Conservation (phyloP, 2,113 vertebrate genomes). For the Haplochromis burtoni region DNA sequence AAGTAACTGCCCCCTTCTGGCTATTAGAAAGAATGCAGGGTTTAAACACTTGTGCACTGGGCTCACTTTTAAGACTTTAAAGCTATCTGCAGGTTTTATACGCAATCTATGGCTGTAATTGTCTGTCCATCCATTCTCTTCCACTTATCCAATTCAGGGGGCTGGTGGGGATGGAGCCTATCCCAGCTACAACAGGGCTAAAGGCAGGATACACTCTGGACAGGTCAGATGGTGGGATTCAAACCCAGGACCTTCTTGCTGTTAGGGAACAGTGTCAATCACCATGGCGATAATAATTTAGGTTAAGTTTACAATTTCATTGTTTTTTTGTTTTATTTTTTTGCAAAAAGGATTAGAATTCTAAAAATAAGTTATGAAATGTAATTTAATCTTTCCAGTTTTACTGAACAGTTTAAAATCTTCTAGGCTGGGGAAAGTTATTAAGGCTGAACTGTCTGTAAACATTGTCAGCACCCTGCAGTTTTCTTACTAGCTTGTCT, state of each 20-base stretch:
- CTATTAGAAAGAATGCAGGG: background rate
- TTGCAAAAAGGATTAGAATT: background rate
- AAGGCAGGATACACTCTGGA: background rate
- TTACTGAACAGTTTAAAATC: background rate
- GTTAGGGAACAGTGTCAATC: background rate
- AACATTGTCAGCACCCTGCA: background rate
- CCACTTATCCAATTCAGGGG: background rate
- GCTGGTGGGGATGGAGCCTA: background rate
- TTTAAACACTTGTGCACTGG: background rate
- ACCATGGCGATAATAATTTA: rapidly evolving
- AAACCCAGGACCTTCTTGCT: background rate
- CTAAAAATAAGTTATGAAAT: background rate
- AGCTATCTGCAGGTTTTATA: background rate
- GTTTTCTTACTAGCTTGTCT: background rate
- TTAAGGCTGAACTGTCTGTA: background rate
- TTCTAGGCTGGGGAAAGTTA: background rate
- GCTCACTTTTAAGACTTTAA: background rate
- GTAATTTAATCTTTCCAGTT: background rate
- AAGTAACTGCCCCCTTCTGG: background rate
- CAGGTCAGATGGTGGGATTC: background rate
- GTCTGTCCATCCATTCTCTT: background rate
- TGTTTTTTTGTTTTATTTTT: rapidly evolving
- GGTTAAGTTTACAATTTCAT: background rate
- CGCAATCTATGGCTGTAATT: background rate
- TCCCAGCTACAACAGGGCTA: background rate